Evolutionary conservation across 2,113 vertebrate species (phyloP), one percentile per base, ranked within the genome.

Genomic region (Ciconia stormi): DNA sequence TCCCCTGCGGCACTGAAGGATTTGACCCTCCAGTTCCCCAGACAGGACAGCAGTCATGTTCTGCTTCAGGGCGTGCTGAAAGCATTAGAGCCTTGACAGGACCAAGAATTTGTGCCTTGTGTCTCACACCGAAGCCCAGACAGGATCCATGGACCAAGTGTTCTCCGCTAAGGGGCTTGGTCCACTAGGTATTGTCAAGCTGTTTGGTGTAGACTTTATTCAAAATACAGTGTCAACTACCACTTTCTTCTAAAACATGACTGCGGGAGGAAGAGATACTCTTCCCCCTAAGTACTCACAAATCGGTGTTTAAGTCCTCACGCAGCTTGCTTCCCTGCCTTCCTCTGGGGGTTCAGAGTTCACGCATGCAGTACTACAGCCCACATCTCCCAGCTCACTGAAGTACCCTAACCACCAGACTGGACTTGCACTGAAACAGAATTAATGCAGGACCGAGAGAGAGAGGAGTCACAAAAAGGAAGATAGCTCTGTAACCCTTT

Each of bases 141-240:
- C 10, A 91, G 27, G 19, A 84, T 55, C 56, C 80, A 61, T 1
- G 6, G 47, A 40, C 58, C 19, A 40, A 15, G 1, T 7, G 6
- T 22, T 46, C 11, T 9, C 30, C 0, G 0, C 18, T 44, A 30
- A 42, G 22, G 10, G 8, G 1, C 38, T 59, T 82, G 46, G 44
- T 50, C 29, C 29, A 21, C n/a, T 42, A 26, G 2, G 2, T 47
- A 22, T 15, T 66, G 29, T 30, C 34, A 81, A 86, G 46, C 17
- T 44, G 7, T 55, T 56, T 61, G 46, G 34, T 34, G 17, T 13
- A 55, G 38, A 42, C 16, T 59, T 87, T 23, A 34, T 40, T 34
- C 26, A 72, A 79, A 79, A 82, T 30, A 36, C 20, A 44, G 9
- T 11, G 21, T 61, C 50, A 78, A 34, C 30, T 62, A 27, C 32